Evolutionary conservation across 2,797 vertebrate genomes (phyloP), one percentile per base, ranked within the genome.

Genomic region (Spinus pinus): DNA sequence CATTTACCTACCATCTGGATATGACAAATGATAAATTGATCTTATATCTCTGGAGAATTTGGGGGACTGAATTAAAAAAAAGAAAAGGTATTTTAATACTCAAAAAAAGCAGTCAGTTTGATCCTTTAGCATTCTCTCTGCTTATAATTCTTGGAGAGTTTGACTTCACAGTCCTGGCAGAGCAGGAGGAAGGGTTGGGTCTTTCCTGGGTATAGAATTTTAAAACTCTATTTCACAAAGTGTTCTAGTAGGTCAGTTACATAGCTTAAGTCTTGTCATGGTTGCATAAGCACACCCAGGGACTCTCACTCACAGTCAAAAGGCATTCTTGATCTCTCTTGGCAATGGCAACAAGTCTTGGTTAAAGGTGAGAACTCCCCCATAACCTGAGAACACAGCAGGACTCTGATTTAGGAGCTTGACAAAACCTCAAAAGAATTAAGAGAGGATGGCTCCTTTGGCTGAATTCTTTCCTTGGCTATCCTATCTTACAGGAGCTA

Each of bases 21-120:
- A 86, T 87, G 90, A 93, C 81, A 96, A 96, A 90, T 86, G 78
- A 97, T 81, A 86, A 95, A 95, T 77, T 92, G 92, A 94, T 96
- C 50, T 91, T 86, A 91, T 46, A 72, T 17, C 78, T 50, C 46
- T 54, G 18, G 74, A 91, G 88, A 81, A 81, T 86, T 67, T 46
- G 19, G 39, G 27, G 17, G 19, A 78, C 44, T 86, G 24, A 31
- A 87, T 77, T 93, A 7, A 2, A 49, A 65, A 47, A 49, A 67
- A 64, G n/a, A n/a, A 44, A 24, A 53, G 35, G 5, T 30, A 6
- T 49, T 56, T 65, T 60, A 75, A 73, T 51, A 84, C 41, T 81
- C 46, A 77, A 78, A 67, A 80, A 77, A 39, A 73, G 16, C 35
- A 57, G 24, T 42, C 44, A 87, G 3, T 22, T 57, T 73, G 14